These are phyloP conservation scores for Suncus etruscus DNA, from an alignment of 2,113 vertebrate genomes.

Conservation along the genomic window DNA sequence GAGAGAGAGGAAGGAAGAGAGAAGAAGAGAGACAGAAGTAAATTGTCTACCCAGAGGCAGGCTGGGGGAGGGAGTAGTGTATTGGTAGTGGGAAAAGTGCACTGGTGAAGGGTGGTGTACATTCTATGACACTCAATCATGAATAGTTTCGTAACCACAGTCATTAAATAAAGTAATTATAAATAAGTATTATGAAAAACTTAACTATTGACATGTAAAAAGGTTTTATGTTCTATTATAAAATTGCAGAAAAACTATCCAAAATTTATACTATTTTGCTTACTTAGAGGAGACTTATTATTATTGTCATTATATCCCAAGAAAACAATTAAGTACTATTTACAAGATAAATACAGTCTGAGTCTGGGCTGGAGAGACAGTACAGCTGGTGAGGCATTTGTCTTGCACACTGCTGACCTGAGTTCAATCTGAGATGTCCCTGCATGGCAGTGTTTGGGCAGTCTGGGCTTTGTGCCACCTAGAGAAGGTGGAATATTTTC, in stretches of 20 bases:
- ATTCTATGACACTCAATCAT: too few relatives aligned
- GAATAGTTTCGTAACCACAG: too few relatives aligned
- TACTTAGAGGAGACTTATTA: not conserved
- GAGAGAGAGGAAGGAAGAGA: too few relatives aligned
- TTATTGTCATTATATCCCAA: not conserved
- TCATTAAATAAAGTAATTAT: too few relatives aligned
- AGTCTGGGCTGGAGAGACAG: not conserved
- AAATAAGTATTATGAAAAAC: not conserved
- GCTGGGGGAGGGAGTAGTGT: too few relatives aligned
- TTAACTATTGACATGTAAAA: not conserved
- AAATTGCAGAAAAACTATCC: not conserved
- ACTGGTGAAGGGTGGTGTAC: too few relatives aligned
- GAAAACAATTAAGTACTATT: not conserved
- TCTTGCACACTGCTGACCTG: too few relatives aligned
- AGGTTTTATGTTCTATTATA: constrained; percentile 17
- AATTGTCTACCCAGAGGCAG: too few relatives aligned
- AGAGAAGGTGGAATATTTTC: not conserved
- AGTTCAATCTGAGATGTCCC: too few relatives aligned
- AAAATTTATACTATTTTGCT: not conserved
- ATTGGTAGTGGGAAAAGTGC: too few relatives aligned
- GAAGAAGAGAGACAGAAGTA: too few relatives aligned
- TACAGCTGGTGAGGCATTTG: too few relatives aligned
- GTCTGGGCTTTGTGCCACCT: not conserved
- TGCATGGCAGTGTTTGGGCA: not conserved
- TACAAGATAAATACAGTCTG: not conserved